Evolutionary conservation across 2,797 vertebrate species (phyloP), one percentile per base, ranked within the genome.

Genomic region (Fringilla coelebs): DNA sequence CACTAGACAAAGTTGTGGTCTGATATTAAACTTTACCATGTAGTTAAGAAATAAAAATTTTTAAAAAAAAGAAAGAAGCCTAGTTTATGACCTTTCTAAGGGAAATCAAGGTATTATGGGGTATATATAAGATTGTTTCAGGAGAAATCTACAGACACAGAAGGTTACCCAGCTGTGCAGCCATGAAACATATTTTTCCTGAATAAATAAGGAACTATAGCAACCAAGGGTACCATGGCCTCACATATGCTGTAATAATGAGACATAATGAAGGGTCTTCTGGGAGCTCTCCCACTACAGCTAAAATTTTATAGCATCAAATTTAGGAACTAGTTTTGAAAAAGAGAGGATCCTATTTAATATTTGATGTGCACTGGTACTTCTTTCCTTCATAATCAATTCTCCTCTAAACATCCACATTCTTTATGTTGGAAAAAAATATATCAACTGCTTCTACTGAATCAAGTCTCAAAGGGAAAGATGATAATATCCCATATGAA

Each of bases 221-320:
- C 88, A 96, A 96, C 68, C 54, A 85, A 92, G 66, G 52, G 86
- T 77, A 85, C 61, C 46, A 65, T 62, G 90, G 93, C 81, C 87
- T 94, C 87, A 89, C 75, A 89, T 93, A 91, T 51, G 91, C 78
- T 88, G 46, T 19, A 89, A 91, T 92, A 94, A 96, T 66, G 66
- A 91, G 79, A 74, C 54, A 95, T 75, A 91, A 96, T 83, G 85
- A 94, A 96, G 31, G 34, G 74, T 61, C 90, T 89, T 89, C 48
- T 71, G 92, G 90, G 95, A 96, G 57, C 68, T 89, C 71, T 89
- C 88, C 54, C 58, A 91, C 75, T 84, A 78, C 70, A 46, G 65
- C 32, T 77, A 65, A 66, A 94, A 70, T 80, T 86, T 92, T 72
- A 91, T 45, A 89, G 54, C 84, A 75, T 70, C 51, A 72, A 92